These are phyloP conservation scores for Synergus itoensis DNA, from an alignment of 2,888 invertebrate species.

Conservation along the genomic window DNA sequence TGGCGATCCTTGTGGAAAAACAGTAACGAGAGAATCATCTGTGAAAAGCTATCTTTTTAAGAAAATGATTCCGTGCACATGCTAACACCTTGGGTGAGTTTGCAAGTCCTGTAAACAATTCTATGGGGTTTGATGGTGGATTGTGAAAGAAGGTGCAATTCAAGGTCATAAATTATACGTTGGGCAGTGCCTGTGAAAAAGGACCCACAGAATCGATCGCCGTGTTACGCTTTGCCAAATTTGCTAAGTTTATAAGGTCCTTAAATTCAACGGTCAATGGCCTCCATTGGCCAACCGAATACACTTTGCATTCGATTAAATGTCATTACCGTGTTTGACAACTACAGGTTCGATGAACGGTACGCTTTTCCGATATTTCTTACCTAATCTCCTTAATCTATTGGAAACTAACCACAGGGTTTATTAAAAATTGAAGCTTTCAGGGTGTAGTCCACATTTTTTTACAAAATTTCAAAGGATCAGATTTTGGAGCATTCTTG, in stretches of 20 bases:
- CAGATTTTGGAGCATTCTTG: not conserved
- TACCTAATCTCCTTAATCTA: not conserved
- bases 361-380: not conserved
- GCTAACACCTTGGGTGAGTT: conserved; percentile 71
- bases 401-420: not conserved
- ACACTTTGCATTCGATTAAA: conserved; percentile 60
- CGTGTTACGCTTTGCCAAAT: conserved; percentile 11
- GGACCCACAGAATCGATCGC: conserved; percentile 18
- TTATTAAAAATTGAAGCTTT: not conserved
- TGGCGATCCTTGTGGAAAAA: not conserved
- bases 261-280: conserved; percentile 61
- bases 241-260: conserved; percentile 47
- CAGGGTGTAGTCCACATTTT: not conserved
- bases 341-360: conserved; percentile 20
- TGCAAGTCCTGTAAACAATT: conserved; percentile 57
- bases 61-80: conserved; percentile 69
- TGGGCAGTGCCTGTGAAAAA: not conserved
- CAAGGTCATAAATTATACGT: conserved; percentile 32
- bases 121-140: conserved; percentile 20
- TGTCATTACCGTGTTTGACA: conserved; percentile 39
- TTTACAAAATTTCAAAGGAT: not conserved
- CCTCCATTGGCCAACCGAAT: conserved; percentile 65
- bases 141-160: conserved; percentile 20
- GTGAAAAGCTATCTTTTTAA: conserved; percentile 26
- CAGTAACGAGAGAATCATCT: not conserved